Percentiles rank a stretch among this genome's conserved stretches.
phyloP scores from a whole-genome alignment of 1,140 invertebrate genomes.

The Matsumurasca onukii region DNA sequence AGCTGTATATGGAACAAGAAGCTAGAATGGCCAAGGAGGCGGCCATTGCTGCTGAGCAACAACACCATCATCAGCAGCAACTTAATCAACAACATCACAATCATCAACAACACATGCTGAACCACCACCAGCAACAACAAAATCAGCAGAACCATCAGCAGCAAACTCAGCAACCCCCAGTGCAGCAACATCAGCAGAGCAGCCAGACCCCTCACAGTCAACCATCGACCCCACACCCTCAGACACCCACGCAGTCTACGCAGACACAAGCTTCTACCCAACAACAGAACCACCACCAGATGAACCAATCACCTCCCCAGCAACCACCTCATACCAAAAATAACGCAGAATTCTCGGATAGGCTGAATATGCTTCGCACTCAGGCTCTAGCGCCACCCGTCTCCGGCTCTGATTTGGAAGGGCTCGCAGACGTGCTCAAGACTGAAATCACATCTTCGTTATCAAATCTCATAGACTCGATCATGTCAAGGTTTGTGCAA shows the following conservation, averaged over 20 bases:
- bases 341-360: slow-evolving; percentile 59
- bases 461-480: slow-evolving; percentile 83
- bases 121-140: slow-evolving; percentile 42
- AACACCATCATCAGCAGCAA: slow-evolving; percentile 50
- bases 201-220: slow-evolving; percentile 41
- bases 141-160: slow-evolving; percentile 46
- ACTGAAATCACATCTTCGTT: slow-evolving; percentile 84
- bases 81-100: slow-evolving; percentile 46
- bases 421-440: slow-evolving; percentile 85
- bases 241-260: slow-evolving; percentile 50
- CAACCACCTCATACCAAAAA: slow-evolving; percentile 30
- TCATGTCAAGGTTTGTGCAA: slow-evolving; percentile 81
- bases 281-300: slow-evolving; percentile 20
- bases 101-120: slow-evolving; percentile 43
- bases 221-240: slow-evolving; percentile 38
- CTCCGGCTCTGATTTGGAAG: slow-evolving; percentile 76
- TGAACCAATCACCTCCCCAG: slow-evolving; percentile 37
- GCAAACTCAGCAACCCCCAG: slow-evolving; percentile 50
- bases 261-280: slow-evolving; percentile 34
- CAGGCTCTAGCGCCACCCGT: slow-evolving; percentile 61
- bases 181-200: slow-evolving; percentile 49
- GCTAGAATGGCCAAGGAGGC: slow-evolving; percentile 67
- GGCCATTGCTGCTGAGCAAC: slow-evolving; percentile 53
- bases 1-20: slow-evolving; percentile 74
- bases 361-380: slow-evolving; percentile 63